Evolutionary conservation across 2,113 vertebrate species (phyloP).

Genomic region (Hiodon alosoides): DNA sequence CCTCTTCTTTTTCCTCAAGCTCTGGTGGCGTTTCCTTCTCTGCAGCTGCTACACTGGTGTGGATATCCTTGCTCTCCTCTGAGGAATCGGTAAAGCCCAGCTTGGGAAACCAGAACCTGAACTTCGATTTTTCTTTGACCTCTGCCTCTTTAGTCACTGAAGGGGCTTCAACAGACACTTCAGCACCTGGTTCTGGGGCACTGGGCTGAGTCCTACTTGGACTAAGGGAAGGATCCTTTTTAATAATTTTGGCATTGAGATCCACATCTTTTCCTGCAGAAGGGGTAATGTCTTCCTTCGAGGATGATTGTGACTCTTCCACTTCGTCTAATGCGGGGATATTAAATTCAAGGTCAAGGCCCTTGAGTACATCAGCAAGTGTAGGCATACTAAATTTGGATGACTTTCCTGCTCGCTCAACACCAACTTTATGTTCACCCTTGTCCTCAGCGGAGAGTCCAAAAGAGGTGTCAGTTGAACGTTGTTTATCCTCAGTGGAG

Average conservation of each 20-base stretch:
- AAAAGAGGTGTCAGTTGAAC: neutral
- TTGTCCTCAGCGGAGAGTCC: neutral
- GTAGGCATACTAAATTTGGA: slow-evolving; percentile 44
- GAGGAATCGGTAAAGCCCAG: slow-evolving; percentile 30
- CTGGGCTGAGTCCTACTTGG: neutral
- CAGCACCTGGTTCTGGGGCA: neutral
- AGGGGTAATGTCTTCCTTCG: slow-evolving; percentile 27
- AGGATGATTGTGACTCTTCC: slow-evolving; percentile 31
- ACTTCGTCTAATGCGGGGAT: slow-evolving; percentile 43
- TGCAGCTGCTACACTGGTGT: slow-evolving; percentile 10
- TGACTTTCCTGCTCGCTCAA: slow-evolving; percentile 42
- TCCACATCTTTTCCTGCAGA: slow-evolving; percentile 22
- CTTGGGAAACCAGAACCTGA: slow-evolving; percentile 34
- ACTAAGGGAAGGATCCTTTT: neutral
- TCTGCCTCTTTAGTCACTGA: slow-evolving; percentile 26
- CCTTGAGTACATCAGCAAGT: slow-evolving; percentile 49
- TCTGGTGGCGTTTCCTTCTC: slow-evolving; percentile 28
- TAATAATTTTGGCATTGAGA: neutral
- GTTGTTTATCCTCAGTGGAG: neutral
- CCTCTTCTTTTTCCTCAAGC: slow-evolving; percentile 26
- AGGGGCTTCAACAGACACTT: slow-evolving; percentile 20
- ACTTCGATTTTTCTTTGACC: slow-evolving; percentile 27
- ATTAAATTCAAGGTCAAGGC: slow-evolving; percentile 59
- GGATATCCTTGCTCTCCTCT: slow-evolving; percentile 23
- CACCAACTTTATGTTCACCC: slow-evolving; percentile 31